Evolutionary conservation across 2,113 vertebrate genomes (phyloP).

Genomic region (Cynopterus brachyotis): DNA sequence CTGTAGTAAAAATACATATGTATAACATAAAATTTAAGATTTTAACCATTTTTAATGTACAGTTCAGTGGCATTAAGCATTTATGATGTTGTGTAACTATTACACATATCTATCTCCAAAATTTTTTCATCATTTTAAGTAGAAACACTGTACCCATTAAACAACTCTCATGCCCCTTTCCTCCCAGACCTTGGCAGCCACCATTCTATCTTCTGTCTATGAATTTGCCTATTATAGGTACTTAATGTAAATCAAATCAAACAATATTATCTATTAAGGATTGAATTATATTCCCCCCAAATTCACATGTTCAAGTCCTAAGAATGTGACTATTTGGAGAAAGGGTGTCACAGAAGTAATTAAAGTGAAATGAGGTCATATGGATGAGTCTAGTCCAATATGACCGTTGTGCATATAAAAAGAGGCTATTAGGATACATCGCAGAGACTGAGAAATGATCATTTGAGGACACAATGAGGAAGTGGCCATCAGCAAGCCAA

Average conservation of each 20-base stretch:
- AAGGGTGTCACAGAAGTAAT: background rate
- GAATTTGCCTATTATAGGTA: background rate
- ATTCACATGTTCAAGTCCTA: background rate
- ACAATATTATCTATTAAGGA: background rate
- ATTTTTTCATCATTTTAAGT: background rate
- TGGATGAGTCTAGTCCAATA: background rate
- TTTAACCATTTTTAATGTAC: background rate
- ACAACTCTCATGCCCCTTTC: background rate
- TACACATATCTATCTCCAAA: background rate
- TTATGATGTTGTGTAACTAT: background rate
- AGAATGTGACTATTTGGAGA: background rate
- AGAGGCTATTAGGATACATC: background rate
- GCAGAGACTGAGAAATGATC: background rate
- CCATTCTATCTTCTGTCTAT: background rate
- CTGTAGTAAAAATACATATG: background rate
- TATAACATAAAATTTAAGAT: background rate
- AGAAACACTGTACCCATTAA: background rate
- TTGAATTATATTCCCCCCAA: background rate
- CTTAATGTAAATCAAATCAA: background rate
- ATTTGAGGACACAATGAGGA: background rate
- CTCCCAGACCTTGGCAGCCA: background rate
- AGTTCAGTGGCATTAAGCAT: background rate
- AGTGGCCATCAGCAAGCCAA: background rate
- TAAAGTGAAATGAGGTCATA: background rate
- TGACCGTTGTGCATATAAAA: background rate